Evolutionary conservation across 1,140 invertebrate species (phyloP).

Genomic region (Drosophila fuyamai): DNA sequence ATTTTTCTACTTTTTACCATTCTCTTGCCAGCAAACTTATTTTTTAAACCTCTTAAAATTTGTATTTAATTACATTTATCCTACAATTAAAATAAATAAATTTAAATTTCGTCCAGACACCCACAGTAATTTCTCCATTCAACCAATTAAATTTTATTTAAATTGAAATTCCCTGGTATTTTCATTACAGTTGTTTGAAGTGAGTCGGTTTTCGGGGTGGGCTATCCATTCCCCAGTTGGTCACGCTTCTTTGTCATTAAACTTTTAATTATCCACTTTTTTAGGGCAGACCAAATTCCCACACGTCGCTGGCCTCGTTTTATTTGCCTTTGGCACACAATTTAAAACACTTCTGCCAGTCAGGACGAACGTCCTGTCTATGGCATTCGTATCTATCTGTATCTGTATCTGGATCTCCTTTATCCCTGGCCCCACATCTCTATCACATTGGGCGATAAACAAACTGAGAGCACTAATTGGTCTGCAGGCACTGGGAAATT

Average conservation of each 20-base stretch:
- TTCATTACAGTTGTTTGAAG: conserved; percentile 10
- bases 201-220: conserved; percentile 1
- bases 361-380: neutral
- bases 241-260: conserved; percentile 46
- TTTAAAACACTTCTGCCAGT: conserved; percentile 47
- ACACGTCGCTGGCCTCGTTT: conserved; percentile 35
- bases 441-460: conserved; percentile 51
- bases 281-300: conserved; percentile 40
- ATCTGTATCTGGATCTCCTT: neutral
- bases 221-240: conserved; percentile 3
- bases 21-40: no score
- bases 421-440: conserved; percentile 6
- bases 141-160: conserved; percentile 9
- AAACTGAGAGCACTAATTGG: conserved; percentile 75
- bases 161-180: conserved; percentile 24
- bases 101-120: no score
- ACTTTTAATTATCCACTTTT: conserved; percentile 52
- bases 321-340: conserved; percentile 55
- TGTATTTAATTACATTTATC: no score
- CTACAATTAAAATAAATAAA: no score
- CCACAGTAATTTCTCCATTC: neutral
- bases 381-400: neutral
- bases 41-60: no score
- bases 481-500: conserved; percentile 76
- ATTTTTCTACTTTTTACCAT: no score